Conservation (phyloP, 2,113 vertebrate genomes). For the Eupsittula cactorum region DNA sequence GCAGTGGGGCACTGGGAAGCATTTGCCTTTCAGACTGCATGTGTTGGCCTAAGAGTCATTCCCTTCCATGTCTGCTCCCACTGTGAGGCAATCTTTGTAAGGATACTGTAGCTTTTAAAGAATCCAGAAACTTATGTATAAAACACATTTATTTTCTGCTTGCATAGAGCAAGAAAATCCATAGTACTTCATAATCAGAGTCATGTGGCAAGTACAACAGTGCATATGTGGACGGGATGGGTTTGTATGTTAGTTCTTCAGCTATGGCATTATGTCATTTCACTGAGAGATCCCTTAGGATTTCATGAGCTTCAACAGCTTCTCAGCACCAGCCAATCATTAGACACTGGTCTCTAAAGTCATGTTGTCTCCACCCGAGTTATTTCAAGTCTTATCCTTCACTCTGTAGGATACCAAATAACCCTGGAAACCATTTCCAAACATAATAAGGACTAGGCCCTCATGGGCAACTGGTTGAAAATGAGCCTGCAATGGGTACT, state of each 20-base stretch:
- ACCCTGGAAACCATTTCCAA: background rate
- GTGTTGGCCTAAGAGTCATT: background rate
- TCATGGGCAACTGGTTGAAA: background rate
- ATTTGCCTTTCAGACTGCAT: background rate
- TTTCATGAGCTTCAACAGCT: background rate
- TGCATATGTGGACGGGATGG: background rate
- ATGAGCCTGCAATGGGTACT: background rate
- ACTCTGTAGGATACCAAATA: background rate
- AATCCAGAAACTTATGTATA: background rate
- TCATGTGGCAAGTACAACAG: background rate
- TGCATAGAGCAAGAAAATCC: background rate
- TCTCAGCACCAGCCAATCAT: background rate
- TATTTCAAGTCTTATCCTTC: background rate
- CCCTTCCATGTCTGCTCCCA: background rate
- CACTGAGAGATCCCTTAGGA: background rate
- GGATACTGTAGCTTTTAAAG: background rate
- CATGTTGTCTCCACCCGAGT: background rate
- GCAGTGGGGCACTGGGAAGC: background rate
- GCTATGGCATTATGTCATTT: background rate
- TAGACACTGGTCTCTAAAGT: background rate
- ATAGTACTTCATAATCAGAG: background rate
- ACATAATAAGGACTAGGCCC: background rate
- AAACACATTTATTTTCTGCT: background rate
- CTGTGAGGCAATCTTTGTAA: background rate
- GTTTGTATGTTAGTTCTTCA: background rate